A percentile compares a stretch with the other conserved stretches of the same genome.
Evolutionary conservation across 2,797 vertebrate genomes (phyloP).

Genomic region (Pterois miles): DNA sequence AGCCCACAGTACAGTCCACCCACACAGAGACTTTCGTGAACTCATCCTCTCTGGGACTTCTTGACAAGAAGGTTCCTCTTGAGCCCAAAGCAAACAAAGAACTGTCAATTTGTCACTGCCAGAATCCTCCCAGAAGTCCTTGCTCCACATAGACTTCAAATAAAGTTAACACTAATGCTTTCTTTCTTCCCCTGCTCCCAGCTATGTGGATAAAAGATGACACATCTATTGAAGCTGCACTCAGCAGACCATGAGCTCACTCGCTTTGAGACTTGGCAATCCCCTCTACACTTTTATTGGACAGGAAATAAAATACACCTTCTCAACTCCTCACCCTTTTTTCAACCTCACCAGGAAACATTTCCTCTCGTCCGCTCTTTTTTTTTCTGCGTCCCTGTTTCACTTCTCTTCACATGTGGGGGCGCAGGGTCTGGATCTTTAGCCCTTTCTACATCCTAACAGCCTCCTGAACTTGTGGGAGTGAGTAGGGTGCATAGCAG

Average conservation of each 20-base stretch:
- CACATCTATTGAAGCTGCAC: conserved; percentile 40
- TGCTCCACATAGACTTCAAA: conserved; percentile 34
- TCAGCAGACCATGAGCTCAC: conserved; percentile 65
- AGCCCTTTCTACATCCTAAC: not conserved
- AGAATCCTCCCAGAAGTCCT: conserved; percentile 47
- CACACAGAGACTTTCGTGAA: conserved; percentile 49
- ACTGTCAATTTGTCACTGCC: conserved; percentile 31
- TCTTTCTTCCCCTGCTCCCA: conserved; percentile 50
- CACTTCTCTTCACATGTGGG: conserved; percentile 16
- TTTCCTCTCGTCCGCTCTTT: conserved; percentile 54
- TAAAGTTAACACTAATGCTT: conserved; percentile 41
- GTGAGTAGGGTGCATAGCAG: not conserved
- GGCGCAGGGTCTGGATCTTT: not conserved
- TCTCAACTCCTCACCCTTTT: conserved; percentile 43
- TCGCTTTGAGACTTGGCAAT: conserved; percentile 52
- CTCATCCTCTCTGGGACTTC: conserved; percentile 29
- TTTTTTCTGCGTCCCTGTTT: conserved; percentile 23
- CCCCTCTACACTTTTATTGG: conserved; percentile 43
- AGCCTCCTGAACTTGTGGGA: not conserved
- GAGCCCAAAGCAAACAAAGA: conserved; percentile 64
- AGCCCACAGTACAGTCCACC: conserved; percentile 47
- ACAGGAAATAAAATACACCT: conserved; percentile 61
- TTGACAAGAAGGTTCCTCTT: conserved; percentile 33
- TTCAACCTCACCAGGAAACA: conserved; percentile 47
- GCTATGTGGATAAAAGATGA: conserved; percentile 64